These are phyloP conservation scores for Papilio dardanus DNA, from an alignment of 1,140 invertebrate species.

Conservation along the genomic window DNA sequence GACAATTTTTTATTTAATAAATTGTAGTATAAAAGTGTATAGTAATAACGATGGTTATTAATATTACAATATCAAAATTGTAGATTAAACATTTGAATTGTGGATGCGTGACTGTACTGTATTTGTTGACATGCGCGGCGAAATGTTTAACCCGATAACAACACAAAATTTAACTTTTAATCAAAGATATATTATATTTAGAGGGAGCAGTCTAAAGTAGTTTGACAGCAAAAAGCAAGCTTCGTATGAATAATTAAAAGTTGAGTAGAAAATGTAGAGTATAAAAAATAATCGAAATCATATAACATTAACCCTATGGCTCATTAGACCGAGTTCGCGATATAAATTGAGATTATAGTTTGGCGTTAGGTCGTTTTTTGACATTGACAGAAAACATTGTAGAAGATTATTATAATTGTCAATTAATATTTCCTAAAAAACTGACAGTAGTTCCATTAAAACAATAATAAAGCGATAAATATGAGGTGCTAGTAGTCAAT, in stretches of 20 bases:
- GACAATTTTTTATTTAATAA: constrained; percentile 18
- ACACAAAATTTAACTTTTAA: constrained; percentile 2
- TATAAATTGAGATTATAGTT: too few relatives aligned
- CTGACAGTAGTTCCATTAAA: not conserved
- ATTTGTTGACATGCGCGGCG: not conserved
- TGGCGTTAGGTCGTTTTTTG: too few relatives aligned
- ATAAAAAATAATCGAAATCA: too few relatives aligned
- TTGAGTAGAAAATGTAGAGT: too few relatives aligned
- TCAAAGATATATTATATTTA: not conserved
- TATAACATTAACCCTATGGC: too few relatives aligned
- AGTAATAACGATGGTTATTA: constrained; percentile 8
- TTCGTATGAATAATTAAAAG: too few relatives aligned
- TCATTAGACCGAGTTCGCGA: too few relatives aligned
- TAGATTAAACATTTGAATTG: constrained; percentile 19
- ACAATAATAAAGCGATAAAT: constrained; percentile 43
- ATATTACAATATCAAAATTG: constrained; percentile 12
- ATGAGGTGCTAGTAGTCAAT: constrained; percentile 42
- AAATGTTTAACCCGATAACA: not conserved
- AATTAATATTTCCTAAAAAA: constrained; percentile 1
- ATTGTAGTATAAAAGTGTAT: not conserved
- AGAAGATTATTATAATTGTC: too few relatives aligned
- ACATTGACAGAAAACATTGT: too few relatives aligned
- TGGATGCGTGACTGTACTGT: constrained; percentile 6
- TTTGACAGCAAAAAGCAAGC: too few relatives aligned
- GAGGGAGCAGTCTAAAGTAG: too few relatives aligned